Conservation (phyloP, 2,888 invertebrate species). For the Apomyelois bistriatella region DNA sequence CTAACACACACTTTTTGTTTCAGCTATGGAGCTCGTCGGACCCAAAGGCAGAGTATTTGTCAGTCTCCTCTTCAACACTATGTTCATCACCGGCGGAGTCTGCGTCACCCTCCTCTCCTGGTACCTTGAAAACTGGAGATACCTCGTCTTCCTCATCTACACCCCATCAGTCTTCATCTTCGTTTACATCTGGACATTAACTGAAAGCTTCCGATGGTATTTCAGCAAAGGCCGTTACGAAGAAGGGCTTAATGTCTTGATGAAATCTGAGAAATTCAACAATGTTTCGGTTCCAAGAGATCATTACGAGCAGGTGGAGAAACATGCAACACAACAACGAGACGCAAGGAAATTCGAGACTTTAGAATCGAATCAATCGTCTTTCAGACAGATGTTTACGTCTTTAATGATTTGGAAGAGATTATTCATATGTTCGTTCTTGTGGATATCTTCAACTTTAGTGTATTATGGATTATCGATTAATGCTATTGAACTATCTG, state of each 20-base stretch:
- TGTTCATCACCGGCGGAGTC: conserved; percentile 73
- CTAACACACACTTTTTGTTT: conserved; percentile 28
- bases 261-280: conserved; percentile 82
- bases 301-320: conserved; percentile 66
- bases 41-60: conserved; percentile 71
- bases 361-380: conserved; percentile 52
- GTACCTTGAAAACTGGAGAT: conserved; percentile 70
- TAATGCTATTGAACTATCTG: conserved; percentile 87
- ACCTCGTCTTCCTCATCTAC: conserved; percentile 67
- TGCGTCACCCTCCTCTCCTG: conserved; percentile 64
- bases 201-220: conserved; percentile 69
- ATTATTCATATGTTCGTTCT: conserved; percentile 84
- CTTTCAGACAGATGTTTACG: conserved; percentile 57
- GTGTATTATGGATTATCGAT: conserved; percentile 90
- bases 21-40: conserved; percentile 69
- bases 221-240: conserved; percentile 83
- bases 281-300: conserved; percentile 70
- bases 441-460: conserved; percentile 88
- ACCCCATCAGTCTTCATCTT: conserved; percentile 62
- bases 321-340: conserved; percentile 61
- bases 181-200: conserved; percentile 62
- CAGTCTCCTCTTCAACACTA: conserved; percentile 70
- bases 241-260: conserved; percentile 82
- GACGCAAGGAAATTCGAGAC: conserved; percentile 60
- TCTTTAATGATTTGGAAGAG: conserved; percentile 80